Conservation (phyloP, 2,113 vertebrate genomes). For the Nesoenas mayeri region DNA sequence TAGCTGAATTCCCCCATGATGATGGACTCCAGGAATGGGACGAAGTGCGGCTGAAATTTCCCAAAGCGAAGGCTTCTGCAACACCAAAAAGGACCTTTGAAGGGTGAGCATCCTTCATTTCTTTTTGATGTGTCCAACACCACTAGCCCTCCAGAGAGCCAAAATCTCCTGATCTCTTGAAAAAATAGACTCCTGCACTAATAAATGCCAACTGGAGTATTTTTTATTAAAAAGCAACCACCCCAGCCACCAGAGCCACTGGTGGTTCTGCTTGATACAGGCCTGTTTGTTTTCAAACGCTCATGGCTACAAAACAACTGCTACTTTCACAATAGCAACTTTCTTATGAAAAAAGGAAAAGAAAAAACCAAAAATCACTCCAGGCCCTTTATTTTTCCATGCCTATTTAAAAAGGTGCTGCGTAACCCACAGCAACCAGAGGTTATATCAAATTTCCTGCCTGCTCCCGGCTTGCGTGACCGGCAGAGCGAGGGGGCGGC, state of each 20-base stretch:
- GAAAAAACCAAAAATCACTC: not conserved
- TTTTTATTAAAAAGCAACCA: not conserved
- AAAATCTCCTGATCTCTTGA: not conserved
- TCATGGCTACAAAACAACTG: slow-evolving; percentile 1
- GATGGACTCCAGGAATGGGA: not conserved
- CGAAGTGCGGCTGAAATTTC: not conserved
- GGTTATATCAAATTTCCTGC: slow-evolving; percentile 38
- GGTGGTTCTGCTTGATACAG: not conserved
- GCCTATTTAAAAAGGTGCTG: not conserved
- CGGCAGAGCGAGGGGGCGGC: not conserved
- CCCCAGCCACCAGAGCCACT: not conserved
- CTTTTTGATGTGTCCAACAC: not conserved
- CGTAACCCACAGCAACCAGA: slow-evolving; percentile 13
- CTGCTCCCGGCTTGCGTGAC: not conserved
- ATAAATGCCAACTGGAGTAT: not conserved
- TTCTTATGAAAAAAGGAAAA: not conserved
- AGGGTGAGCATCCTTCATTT: not conserved
- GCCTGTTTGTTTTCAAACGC: slow-evolving; percentile 18
- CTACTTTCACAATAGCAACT: not conserved
- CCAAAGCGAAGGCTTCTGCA: not conserved
- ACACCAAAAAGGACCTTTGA: not conserved
- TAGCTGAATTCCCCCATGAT: rapidly evolving
- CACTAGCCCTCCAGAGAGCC: not conserved
- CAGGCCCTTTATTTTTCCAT: slow-evolving; percentile 40
- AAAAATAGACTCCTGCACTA: not conserved